Base-by-base conservation (phyloP, 2,113 vertebrate species). In the Vanacampus margaritifer region DNA sequence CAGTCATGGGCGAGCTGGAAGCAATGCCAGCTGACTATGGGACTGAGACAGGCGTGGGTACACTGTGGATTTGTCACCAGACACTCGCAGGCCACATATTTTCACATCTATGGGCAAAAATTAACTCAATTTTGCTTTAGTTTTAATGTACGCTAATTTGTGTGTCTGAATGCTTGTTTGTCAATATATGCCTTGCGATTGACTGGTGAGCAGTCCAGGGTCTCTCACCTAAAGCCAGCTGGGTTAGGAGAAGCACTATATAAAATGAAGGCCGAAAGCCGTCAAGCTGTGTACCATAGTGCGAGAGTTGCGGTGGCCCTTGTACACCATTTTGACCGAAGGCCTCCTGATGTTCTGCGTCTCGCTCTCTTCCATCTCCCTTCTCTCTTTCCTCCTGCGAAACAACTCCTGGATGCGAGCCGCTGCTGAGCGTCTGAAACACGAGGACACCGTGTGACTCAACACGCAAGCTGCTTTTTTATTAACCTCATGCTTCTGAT, bases 391-490 rank as follows among this genome's bases (percentile, higher is more conserved):
- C 79, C 96, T 96, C 83, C 96, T 89, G 72, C 96, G 92, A 82
- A 99, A 97, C 76, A 98, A 93, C 88, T 99, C 97, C 87, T 99
- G 96, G 82, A 99, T 99, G 6, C 97, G 96, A 67, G 97, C 96
- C 0, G 97, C 97, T 2, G 97, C 97, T 0, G 96, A 97, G 54
- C 96, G 94, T 35, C 97, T 99, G 74, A 17, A 28, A 70, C n/a
- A 45, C 50, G 12, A 46, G 24, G 19, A 23, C 11, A 63, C 36
- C 6, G 7, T 48, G 61, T 45, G 62, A 64, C 23, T 26, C 39
- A 21, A 46, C 14, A 48, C 16, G 32, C 37, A 10, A 17, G 62
- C 14, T 26, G 26, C 6, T 26, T 32, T 57, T 62, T 75, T 14
- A 51, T 26, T 8, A 69, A 26, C 41, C 56, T 48, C 77, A 79